Evolutionary conservation across 2,888 invertebrate species (phyloP).

Genomic region (Drosophila helvetica): DNA sequence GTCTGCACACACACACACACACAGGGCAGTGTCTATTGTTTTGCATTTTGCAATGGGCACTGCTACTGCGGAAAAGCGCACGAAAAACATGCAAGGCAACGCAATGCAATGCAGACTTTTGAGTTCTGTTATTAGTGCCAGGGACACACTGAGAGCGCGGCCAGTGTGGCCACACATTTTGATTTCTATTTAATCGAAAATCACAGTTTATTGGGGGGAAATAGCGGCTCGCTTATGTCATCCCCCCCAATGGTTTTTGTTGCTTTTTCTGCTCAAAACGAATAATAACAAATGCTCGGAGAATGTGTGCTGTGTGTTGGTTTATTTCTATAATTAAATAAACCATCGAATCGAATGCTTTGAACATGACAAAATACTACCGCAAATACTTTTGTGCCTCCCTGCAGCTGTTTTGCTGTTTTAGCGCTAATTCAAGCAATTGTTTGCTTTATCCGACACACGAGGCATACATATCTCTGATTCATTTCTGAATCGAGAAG

Average conservation of each 20-base stretch:
- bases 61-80: slow-evolving; percentile 44
- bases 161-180: slow-evolving; percentile 34
- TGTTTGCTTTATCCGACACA: slow-evolving; percentile 6
- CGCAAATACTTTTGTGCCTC: slow-evolving; percentile 39
- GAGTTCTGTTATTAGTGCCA: slow-evolving; percentile 57
- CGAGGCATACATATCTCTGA: slow-evolving; percentile 19
- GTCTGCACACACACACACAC: slow-evolving; percentile 25
- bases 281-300: slow-evolving; percentile 7
- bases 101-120: slow-evolving; percentile 13
- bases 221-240: slow-evolving; percentile 62
- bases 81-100: too few species aligned
- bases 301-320: slow-evolving; percentile 47
- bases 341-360: slow-evolving; percentile 48
- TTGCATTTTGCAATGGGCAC: slow-evolving; percentile 70
- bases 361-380: slow-evolving; percentile 48
- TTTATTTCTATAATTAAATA: slow-evolving; percentile 51
- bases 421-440: slow-evolving; percentile 27
- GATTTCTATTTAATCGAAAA: slow-evolving; percentile 44
- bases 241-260: slow-evolving; percentile 38
- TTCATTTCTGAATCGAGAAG: slow-evolving; percentile 21
- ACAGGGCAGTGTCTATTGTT: slow-evolving; percentile 51
- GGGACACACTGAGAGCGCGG: slow-evolving; percentile 37
- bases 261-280: slow-evolving; percentile 15
- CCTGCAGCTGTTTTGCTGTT: slow-evolving; percentile 54
- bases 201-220: slow-evolving; percentile 40